Base-by-base conservation (phyloP, 2,113 vertebrate genomes). In the Hemibagrus wyckioides region DNA sequence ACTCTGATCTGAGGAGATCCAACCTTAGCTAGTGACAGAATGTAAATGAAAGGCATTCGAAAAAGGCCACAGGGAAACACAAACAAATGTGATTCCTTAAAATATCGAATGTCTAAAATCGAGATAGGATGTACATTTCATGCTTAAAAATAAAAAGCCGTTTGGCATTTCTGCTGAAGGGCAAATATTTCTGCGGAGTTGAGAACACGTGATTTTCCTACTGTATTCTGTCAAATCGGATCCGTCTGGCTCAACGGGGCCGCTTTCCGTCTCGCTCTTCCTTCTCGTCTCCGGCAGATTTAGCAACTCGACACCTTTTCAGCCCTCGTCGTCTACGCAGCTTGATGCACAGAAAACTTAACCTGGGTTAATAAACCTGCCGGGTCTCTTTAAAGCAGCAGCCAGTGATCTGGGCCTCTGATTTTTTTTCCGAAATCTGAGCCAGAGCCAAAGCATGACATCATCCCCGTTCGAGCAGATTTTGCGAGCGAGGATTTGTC, bases 1-100 rank as follows among this genome's bases (percentile, higher is more conserved):
- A 83, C 36, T 85, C 56, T 77, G 21, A 69, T 87, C 56, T 83
- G 82, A 85, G 50, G 59, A 84, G 63, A 87, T 84, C 73, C 44
- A 84, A 80, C 69, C 61, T 73, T 63, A 52, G 54, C 81, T 44
- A 57, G 84, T 67, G 56, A 48, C 50, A n/a, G 36, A 76, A 30
- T 33, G 59, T 79, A 17, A 6, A 54, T 80, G 67, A 39, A 80
- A 33, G 73, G 21, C 52, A 61, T 33, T 50, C 3, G 17, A 19
- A 71, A 19, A 71, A 33, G 21, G 7, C 39, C 15, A 17, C n/a
- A 17, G 56, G 25, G 80, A 69, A 33, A 59, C 23, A 36, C 4
- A 59, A 73, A 57, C 21, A 83, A 80, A 48, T 41, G 17, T 21
- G 71, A 86, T 71, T 52, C 61, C n/a, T 80, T 52, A 9, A 44